Evolutionary conservation across 2,113 vertebrate genomes (phyloP).

Genomic region (Apus apus): DNA sequence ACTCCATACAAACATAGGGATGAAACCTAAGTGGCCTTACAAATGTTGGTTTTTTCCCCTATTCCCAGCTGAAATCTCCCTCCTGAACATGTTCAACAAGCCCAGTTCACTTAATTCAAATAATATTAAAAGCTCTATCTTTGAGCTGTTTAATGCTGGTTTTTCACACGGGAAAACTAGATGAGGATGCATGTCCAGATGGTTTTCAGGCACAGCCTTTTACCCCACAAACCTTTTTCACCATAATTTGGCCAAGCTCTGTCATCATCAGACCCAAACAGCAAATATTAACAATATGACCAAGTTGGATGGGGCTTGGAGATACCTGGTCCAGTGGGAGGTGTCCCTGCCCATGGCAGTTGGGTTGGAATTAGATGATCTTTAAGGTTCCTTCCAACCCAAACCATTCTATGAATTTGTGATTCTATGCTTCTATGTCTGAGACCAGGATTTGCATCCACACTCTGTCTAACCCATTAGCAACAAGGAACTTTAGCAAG

Average conservation of each 20-base stretch:
- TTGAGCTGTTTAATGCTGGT: accelerated
- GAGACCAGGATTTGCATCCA: background rate
- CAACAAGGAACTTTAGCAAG: background rate
- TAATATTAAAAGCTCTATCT: background rate
- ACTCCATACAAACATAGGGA: background rate
- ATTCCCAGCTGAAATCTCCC: background rate
- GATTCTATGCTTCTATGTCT: no score
- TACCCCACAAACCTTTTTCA: background rate
- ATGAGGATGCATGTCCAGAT: background rate
- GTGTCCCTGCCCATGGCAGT: no score
- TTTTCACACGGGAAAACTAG: background rate
- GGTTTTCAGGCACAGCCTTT: background rate
- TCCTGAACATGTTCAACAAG: background rate
- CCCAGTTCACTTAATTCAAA: background rate
- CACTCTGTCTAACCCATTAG: background rate
- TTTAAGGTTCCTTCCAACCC: no score
- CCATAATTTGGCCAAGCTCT: background rate
- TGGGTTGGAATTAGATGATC: no score
- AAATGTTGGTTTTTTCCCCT: background rate
- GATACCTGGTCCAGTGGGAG: no score
- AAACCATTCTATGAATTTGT: no score
- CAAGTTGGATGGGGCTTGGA: no score
- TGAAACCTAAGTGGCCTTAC: background rate
- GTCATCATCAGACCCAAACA: background rate
- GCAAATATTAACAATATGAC: background rate